phyloP scores from a whole-genome alignment of 2,113 vertebrate species.

The Dromaius novaehollandiae region DNA sequence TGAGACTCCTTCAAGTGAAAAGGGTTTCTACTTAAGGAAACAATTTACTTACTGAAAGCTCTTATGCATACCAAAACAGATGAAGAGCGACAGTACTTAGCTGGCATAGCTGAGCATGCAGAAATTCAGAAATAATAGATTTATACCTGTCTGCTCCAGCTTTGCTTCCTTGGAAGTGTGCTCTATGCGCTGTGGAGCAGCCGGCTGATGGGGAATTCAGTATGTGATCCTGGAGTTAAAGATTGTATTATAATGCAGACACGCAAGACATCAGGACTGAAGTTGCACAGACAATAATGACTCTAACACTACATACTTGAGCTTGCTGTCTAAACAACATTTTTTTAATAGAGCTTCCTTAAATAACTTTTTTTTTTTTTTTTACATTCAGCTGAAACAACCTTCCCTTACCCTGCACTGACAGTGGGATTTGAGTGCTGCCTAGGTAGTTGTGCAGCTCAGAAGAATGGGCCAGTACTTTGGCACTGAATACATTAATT shows the following conservation, averaged over 20 bases:
- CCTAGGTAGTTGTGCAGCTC: background rate
- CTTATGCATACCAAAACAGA: background rate
- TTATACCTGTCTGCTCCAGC: no score
- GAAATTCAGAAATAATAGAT: background rate
- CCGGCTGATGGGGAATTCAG: no score
- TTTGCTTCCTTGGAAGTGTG: background rate
- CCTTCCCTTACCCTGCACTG: background rate
- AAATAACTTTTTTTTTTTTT: background rate
- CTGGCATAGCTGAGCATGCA: background rate
- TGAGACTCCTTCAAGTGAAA: background rate
- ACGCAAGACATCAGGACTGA: background rate
- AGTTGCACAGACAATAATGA: background rate
- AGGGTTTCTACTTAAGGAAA: background rate
- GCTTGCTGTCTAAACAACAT: background rate
- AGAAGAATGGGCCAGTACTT: background rate
- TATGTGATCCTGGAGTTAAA: background rate
- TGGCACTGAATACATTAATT: background rate
- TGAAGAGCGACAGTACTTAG: background rate
- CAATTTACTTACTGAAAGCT: background rate
- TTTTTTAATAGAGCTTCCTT: background rate
- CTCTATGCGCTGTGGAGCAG: background rate
- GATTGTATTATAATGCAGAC: background rate
- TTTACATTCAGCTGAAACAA: background rate
- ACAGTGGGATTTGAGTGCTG: background rate
- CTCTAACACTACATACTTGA: background rate